Evolutionary conservation across 1,140 invertebrate genomes (phyloP).

Genomic region (Hermetia illucens): DNA sequence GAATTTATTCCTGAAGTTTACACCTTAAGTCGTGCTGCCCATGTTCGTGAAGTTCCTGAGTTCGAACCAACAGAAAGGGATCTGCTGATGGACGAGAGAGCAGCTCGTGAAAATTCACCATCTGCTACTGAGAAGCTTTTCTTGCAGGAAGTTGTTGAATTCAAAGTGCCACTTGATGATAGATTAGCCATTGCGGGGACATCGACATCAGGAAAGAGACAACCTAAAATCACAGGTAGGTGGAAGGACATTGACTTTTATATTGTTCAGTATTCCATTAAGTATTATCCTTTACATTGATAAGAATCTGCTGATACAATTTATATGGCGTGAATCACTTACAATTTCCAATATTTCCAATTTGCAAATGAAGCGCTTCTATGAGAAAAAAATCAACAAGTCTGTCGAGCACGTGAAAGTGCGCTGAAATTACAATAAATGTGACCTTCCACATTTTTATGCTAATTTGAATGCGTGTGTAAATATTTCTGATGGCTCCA

Average conservation of each 20-base stretch:
- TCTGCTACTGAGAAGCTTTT: not conserved
- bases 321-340: too few species aligned
- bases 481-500: too few species aligned
- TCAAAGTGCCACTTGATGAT: not conserved
- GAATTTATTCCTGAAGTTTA: conserved; percentile 25
- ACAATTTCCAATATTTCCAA: too few species aligned
- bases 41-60: conserved; percentile 14
- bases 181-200: conserved; percentile 5
- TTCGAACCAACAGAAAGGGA: conserved; percentile 11
- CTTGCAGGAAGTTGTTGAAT: not conserved
- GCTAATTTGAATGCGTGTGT: too few species aligned
- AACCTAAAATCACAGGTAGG: conserved; percentile 31
- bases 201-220: conserved; percentile 17
- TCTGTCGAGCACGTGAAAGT: too few species aligned
- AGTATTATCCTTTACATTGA: not conserved
- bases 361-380: too few species aligned
- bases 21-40: conserved; percentile 25
- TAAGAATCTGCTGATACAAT: not conserved
- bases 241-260: conserved; percentile 3
- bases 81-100: conserved; percentile 18
- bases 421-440: too few species aligned
- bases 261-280: not conserved
- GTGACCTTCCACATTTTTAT: too few species aligned
- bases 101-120: conserved; percentile 22
- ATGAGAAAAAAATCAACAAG: too few species aligned